phyloP scores from a whole-genome alignment of 2,113 vertebrate genomes.

The Heptranchias perlo region DNA sequence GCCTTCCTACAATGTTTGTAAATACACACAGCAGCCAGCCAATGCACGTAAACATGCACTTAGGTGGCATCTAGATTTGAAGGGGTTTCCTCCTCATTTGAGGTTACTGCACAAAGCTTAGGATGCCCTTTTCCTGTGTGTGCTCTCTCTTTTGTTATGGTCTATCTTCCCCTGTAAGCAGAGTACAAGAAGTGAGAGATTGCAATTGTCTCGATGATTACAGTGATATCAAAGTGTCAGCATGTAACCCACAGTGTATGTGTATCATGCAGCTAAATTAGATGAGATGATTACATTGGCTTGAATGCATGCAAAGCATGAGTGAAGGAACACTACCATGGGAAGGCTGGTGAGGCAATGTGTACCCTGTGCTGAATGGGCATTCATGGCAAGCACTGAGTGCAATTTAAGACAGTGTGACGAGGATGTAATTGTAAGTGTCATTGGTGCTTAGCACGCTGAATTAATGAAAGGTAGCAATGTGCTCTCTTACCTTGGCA shows the following conservation, averaged over 20 bases:
- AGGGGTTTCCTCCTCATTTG: not conserved
- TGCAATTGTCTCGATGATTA: not conserved
- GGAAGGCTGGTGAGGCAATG: not conserved
- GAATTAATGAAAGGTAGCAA: not conserved
- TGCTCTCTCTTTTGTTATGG: not conserved
- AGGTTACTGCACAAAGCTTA: not conserved
- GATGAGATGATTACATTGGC: not conserved
- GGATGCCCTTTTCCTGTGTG: not conserved
- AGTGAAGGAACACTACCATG: not conserved
- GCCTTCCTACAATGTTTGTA: not conserved
- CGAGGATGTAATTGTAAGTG: not conserved
- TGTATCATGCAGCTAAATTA: not conserved
- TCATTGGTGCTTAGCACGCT: not conserved
- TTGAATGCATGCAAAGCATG: not conserved
- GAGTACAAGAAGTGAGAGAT: not conserved
- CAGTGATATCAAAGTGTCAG: not conserved
- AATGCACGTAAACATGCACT: not conserved
- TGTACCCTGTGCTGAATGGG: not conserved
- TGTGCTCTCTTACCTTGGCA: not conserved
- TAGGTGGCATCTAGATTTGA: not conserved
- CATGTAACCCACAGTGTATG: not conserved
- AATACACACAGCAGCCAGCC: too few species aligned
- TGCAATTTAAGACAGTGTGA: not conserved
- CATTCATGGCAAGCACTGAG: not conserved
- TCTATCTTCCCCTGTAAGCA: not conserved